phyloP scores from a whole-genome alignment of 2,797 vertebrate species.

The Micropoecilia bifurca region DNA sequence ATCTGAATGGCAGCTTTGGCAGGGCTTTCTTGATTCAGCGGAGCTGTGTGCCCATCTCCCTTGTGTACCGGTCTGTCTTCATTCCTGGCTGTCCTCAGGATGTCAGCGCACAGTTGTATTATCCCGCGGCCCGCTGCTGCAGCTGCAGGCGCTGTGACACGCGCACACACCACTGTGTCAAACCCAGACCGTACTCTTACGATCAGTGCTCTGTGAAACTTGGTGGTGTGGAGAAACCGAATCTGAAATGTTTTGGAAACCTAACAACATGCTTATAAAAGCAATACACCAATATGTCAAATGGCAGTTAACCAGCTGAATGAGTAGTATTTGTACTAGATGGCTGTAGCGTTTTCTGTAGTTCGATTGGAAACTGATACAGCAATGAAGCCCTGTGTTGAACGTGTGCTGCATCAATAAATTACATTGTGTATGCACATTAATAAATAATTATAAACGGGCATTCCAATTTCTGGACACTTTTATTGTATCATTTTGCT shows the following conservation, averaged over 20 bases:
- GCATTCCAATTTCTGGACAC: neutral
- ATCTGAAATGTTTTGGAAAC: conserved; percentile 13
- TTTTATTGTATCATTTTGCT: neutral
- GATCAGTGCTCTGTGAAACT: conserved; percentile 37
- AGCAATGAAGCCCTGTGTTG: conserved; percentile 32
- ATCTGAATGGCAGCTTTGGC: conserved; percentile 84
- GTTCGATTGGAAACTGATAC: conserved; percentile 10
- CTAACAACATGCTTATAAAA: conserved; percentile 12
- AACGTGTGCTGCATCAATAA: conserved; percentile 10
- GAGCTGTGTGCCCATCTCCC: conserved; percentile 86
- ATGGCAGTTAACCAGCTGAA: neutral
- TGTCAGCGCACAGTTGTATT: conserved; percentile 83
- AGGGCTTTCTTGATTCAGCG: conserved; percentile 84
- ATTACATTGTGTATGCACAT: neutral
- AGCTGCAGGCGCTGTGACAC: conserved; percentile 87
- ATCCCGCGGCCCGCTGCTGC: conserved; percentile 85
- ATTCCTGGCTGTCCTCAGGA: conserved; percentile 86
- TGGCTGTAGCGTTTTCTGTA: conserved; percentile 16
- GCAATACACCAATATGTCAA: neutral
- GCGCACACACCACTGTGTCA: conserved; percentile 84
- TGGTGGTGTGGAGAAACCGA: neutral
- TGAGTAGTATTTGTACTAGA: neutral
- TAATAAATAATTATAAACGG: neutral
- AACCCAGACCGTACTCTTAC: conserved; percentile 50
- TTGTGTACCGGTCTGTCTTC: conserved; percentile 79